Conservation (phyloP, 2,797 vertebrate species). For the Lutjanus argentimaculatus region DNA sequence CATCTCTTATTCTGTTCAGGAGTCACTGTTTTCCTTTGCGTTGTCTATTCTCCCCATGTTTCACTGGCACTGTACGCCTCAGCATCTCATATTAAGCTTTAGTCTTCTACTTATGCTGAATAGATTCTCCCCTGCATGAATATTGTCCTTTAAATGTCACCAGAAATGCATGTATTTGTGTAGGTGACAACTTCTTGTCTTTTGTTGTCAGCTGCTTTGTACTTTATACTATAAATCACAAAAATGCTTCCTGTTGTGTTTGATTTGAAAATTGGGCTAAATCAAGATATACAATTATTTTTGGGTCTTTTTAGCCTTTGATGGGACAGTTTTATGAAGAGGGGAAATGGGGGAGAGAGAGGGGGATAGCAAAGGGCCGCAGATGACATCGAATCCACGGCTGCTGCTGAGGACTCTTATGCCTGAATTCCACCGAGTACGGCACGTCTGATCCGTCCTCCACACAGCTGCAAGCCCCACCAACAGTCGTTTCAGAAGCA, state of each 20-base stretch:
- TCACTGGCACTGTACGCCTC: not conserved
- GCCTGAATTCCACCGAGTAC: too few species aligned
- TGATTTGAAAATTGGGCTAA: not conserved
- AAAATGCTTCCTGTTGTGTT: not conserved
- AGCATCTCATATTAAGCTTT: not conserved
- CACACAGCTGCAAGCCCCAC: too few species aligned
- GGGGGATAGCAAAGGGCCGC: too few species aligned
- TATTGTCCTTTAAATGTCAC: conserved; percentile 12
- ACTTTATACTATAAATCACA: not conserved
- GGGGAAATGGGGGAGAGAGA: too few species aligned
- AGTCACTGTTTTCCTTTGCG: not conserved
- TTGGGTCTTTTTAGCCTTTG: too few species aligned
- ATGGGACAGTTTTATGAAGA: too few species aligned
- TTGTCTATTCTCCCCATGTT: not conserved
- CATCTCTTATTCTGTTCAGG: not conserved
- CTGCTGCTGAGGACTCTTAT: too few species aligned
- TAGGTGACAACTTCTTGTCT: not conserved
- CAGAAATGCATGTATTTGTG: not conserved
- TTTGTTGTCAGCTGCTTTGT: not conserved
- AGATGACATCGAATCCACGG: too few species aligned
- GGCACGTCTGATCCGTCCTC: too few species aligned
- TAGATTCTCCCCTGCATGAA: not conserved
- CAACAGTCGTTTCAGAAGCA: too few species aligned
- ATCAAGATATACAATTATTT: not conserved
- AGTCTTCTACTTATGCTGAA: not conserved